Percentiles rank a stretch among this genome's conserved stretches.
phyloP scores from a whole-genome alignment of 2,113 vertebrate genomes.

The Laticauda colubrina region DNA sequence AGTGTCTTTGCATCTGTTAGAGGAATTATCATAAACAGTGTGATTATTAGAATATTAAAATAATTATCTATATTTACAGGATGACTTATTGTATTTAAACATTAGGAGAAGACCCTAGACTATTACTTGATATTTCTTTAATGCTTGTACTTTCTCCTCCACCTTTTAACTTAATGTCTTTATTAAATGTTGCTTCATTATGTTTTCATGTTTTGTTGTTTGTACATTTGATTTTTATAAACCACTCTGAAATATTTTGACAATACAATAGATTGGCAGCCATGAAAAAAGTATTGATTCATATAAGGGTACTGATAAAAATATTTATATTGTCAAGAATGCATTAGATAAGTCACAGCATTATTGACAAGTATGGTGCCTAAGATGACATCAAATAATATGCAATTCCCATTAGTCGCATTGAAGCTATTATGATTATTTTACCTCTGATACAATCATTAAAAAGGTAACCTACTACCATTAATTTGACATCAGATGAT shows the following conservation, averaged over 20 bases:
- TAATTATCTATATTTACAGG: background rate
- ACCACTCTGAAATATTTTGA: background rate
- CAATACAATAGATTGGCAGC: background rate
- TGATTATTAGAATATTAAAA: background rate
- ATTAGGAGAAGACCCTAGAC: background rate
- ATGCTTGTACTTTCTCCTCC: background rate
- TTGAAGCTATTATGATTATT: background rate
- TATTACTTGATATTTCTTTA: background rate
- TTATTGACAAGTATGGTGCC: background rate
- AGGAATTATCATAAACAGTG: background rate
- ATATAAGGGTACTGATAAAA: background rate
- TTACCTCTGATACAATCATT: background rate
- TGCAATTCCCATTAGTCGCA: no score
- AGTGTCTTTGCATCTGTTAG: background rate
- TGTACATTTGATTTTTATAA: background rate
- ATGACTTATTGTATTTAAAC: background rate
- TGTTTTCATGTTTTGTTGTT: background rate
- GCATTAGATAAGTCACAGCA: background rate
- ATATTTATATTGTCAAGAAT: background rate
- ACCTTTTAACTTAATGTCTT: background rate
- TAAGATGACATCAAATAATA: background rate
- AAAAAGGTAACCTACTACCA: background rate
- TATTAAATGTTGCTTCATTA: background rate
- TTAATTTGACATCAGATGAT: background rate
- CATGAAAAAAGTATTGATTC: background rate